phyloP scores from a whole-genome alignment of 2,888 invertebrate genomes.

The Acleris cristana region DNA sequence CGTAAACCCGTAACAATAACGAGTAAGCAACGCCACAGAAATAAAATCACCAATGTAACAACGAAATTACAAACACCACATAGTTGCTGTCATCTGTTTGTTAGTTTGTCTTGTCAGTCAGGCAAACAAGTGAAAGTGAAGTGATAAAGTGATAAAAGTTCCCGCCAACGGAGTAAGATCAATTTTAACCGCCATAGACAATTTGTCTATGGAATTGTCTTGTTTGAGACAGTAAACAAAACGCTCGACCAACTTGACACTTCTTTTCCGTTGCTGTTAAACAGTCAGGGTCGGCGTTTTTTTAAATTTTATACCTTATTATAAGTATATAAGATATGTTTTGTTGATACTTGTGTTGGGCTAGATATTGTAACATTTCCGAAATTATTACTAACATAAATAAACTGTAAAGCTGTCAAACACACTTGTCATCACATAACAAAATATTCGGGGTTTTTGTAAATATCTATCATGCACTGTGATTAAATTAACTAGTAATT shows the following conservation, averaged over 20 bases:
- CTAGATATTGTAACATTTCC: no score
- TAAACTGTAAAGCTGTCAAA: constrained; percentile 21
- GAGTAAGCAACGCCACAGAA: background rate
- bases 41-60: background rate
- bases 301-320: no score
- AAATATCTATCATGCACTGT: constrained; percentile 20
- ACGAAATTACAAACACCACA: no score
- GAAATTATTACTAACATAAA: no score
- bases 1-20: background rate
- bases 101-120: no score
- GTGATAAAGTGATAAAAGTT: background rate
- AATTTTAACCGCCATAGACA: no score
- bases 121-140: no score
- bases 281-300: no score
- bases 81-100: background rate
- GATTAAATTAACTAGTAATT: constrained; percentile 31
- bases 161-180: constrained; percentile 3
- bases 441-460: constrained; percentile 24
- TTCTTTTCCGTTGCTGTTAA: no score
- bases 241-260: background rate
- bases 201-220: background rate
- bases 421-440: constrained; percentile 34
- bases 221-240: background rate
- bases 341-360: no score
- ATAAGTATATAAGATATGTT: no score